These are phyloP conservation scores for Rhagonycha lutea DNA, from an alignment of 2,888 invertebrate genomes.

Conservation along the genomic window DNA sequence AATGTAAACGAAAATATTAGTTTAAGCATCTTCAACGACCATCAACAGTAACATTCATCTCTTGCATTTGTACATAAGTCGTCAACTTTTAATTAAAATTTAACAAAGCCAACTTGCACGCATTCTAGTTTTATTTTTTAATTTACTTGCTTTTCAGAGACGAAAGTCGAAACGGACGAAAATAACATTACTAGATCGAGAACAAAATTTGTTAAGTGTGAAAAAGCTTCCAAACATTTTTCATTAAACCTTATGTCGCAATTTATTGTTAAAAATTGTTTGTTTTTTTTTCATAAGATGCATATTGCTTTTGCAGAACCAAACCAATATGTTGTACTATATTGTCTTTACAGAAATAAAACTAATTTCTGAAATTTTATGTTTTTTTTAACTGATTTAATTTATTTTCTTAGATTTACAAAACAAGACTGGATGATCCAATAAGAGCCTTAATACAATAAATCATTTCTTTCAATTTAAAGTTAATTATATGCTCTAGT, in stretches of 20 bases:
- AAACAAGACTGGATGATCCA: no score
- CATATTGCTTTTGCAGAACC: constrained; percentile 43
- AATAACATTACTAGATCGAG: constrained; percentile 45
- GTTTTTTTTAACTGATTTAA: neutral
- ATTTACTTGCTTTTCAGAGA: constrained; percentile 15
- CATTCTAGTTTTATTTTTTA: constrained; percentile 43
- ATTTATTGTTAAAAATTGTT: constrained; percentile 39
- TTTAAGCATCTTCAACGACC: constrained; percentile 34
- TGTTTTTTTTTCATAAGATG: constrained; percentile 42
- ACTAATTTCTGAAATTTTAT: constrained; percentile 16
- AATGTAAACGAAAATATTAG: neutral
- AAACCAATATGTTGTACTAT: constrained; percentile 31
- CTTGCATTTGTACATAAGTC: neutral
- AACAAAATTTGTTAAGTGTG: constrained; percentile 50
- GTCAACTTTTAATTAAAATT: constrained; percentile 9
- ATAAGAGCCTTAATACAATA: no score
- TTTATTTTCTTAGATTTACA: neutral
- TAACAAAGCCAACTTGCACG: constrained; percentile 42
- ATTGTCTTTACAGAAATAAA: constrained; percentile 17
- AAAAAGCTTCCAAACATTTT: constrained; percentile 53
- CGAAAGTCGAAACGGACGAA: constrained; percentile 2
- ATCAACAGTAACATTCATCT: neutral
- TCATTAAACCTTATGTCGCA: constrained; percentile 48
- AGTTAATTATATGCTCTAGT: no score
- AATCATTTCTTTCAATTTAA: no score